Evolutionary conservation across 1,140 invertebrate genomes (phyloP).

Genomic region (Eriosoma lanigerum): DNA sequence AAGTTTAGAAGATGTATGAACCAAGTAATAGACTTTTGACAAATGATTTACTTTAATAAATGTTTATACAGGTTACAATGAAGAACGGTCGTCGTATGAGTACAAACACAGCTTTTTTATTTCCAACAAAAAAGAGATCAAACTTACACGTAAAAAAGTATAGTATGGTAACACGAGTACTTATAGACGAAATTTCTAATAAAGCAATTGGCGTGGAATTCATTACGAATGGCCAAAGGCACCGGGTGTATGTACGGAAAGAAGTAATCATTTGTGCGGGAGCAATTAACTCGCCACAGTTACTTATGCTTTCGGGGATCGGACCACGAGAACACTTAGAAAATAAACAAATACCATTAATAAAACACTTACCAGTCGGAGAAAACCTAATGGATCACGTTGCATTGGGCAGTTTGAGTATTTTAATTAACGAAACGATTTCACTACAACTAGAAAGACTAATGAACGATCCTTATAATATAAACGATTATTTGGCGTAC

Average conservation of each 20-base stretch:
- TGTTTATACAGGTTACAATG: slow-evolving; percentile 70
- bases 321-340: slow-evolving; percentile 70
- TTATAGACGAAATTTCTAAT: slow-evolving; percentile 65
- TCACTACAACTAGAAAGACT: slow-evolving; percentile 55
- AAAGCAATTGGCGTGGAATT: slow-evolving; percentile 70
- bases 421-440: slow-evolving; percentile 61
- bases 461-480: slow-evolving; percentile 54
- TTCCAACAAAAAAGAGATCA: slow-evolving; percentile 61
- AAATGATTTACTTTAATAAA: no score
- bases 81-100: slow-evolving; percentile 67
- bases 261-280: slow-evolving; percentile 72
- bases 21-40: background rate
- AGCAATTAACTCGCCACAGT: slow-evolving; percentile 68
- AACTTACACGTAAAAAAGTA: slow-evolving; percentile 74
- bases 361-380: slow-evolving; percentile 63
- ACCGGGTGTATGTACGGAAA: slow-evolving; percentile 62
- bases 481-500: slow-evolving; percentile 61
- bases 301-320: slow-evolving; percentile 75
- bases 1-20: no score
- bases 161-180: slow-evolving; percentile 68
- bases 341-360: slow-evolving; percentile 67
- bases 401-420: slow-evolving; percentile 63
- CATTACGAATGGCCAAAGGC: slow-evolving; percentile 60
- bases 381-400: slow-evolving; percentile 67
- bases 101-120: slow-evolving; percentile 66